A percentile compares a stretch with the other conserved stretches of the same genome.
Evolutionary conservation across 2,113 vertebrate species (phyloP).

Genomic region (Eudyptes chrysolophus): DNA sequence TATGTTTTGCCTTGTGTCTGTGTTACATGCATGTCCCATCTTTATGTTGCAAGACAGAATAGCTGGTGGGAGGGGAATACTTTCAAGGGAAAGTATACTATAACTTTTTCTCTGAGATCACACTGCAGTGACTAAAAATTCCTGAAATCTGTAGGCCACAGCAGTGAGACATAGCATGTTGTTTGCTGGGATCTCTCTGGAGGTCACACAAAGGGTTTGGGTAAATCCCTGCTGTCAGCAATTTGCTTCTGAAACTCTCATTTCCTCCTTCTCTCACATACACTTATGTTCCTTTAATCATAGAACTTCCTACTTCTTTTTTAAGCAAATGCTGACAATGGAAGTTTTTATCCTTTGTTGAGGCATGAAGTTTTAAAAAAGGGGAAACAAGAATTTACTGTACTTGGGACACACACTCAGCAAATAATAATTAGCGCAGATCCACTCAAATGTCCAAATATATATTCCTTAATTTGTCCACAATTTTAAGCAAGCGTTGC

Average conservation of each 20-base stretch:
- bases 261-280: slow-evolving; percentile 43
- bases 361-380: slow-evolving; percentile 6
- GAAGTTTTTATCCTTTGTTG: slow-evolving; percentile 23
- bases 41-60: neutral
- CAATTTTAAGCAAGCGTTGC: neutral
- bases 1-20: neutral
- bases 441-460: neutral
- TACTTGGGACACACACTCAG: neutral
- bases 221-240: slow-evolving; percentile 31
- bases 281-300: slow-evolving; percentile 31
- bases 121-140: neutral
- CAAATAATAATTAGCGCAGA: neutral
- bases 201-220: neutral
- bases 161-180: neutral
- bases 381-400: neutral
- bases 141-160: neutral
- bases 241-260: slow-evolving; percentile 39
- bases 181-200: neutral
- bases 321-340: slow-evolving; percentile 48
- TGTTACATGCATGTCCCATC: neutral
- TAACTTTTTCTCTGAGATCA: neutral
- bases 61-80: neutral
- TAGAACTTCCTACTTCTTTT: slow-evolving; percentile 59
- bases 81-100: neutral
- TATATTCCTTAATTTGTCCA: neutral